Base-by-base conservation (phyloP, 2,797 vertebrate species). In the Notoglanidium macrostoma region DNA sequence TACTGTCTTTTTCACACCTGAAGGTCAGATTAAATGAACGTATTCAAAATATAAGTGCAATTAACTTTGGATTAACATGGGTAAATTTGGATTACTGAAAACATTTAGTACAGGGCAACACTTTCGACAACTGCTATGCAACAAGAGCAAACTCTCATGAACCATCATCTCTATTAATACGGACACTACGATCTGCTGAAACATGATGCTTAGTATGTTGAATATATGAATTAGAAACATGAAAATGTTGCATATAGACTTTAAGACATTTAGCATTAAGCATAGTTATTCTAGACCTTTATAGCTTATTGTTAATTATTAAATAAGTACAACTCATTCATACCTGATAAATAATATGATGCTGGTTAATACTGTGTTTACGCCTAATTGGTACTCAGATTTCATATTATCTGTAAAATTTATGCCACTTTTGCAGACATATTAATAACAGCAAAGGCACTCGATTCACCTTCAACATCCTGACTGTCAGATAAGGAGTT, bases 401-500 rank as follows among this genome's bases (percentile, higher is more conserved):
- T 8, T 73, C 51, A 29, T 29, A 76, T 7, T 9, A n/a, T 12
- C 46, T n/a, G 32, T 2, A 54, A 29, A 49, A 26, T 35, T 35
- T 17, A 68, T 40, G 68, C 10, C 70, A 26, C 2, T 51, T 76
- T 54, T 76, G 73, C 46, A 51, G 55, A 2, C 9, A 55, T 46
- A 74, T 74, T 63, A 40, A 78, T 17, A 74, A 61, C 54, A 72
- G 32, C 73, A 87, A 76, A 59, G 54, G 29, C 46, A 85, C 91
- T 94, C 94, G 93, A 88, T 97, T 93, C 59, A 99, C 98, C 97
- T 88, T 95, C 97, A 81, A 89, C 94, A 92, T 96, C 95, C 90
- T 95, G 95, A 89, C 95, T 93, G 83, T 96, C 94, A 88, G 96
- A 92, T 54, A 96, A 92, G 73, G 96, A 95, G 92, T 96, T 96